These are phyloP conservation scores for Oxystoma pomonae DNA, from an alignment of 2,888 invertebrate species.

Conservation along the genomic window DNA sequence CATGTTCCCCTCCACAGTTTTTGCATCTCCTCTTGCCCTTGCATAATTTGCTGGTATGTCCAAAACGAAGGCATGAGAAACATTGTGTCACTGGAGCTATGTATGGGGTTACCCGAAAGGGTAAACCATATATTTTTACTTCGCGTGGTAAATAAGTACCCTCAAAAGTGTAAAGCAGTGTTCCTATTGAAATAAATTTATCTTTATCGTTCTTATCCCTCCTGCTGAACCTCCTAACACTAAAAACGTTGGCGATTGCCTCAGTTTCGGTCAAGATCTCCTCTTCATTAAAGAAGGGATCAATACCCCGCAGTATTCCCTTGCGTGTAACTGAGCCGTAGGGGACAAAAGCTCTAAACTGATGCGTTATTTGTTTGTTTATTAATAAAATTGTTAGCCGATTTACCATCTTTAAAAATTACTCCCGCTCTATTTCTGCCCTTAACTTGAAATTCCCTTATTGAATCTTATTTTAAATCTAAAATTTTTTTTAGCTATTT, in stretches of 20 bases:
- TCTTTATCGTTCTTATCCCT: neutral
- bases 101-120: neutral
- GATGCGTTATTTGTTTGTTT: too few relatives aligned
- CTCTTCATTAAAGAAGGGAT: neutral
- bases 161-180: neutral
- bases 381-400: neutral
- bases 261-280: neutral
- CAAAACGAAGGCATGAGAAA: neutral
- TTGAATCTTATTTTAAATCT: too few relatives aligned
- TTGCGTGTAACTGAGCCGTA: neutral
- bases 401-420: neutral
- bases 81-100: slow-evolving; percentile 1
- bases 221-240: neutral
- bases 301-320: neutral
- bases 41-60: neutral
- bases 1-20: slow-evolving; percentile 2
- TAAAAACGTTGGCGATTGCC: neutral
- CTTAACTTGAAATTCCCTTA: neutral
- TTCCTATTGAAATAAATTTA: neutral
- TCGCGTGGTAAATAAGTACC: neutral
- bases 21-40: neutral
- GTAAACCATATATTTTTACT: neutral
- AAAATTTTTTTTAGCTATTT: too few relatives aligned
- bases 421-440: neutral
- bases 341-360: neutral